Evolutionary conservation across 1,140 invertebrate genomes (phyloP).

Genomic region (Arion vulgaris): DNA sequence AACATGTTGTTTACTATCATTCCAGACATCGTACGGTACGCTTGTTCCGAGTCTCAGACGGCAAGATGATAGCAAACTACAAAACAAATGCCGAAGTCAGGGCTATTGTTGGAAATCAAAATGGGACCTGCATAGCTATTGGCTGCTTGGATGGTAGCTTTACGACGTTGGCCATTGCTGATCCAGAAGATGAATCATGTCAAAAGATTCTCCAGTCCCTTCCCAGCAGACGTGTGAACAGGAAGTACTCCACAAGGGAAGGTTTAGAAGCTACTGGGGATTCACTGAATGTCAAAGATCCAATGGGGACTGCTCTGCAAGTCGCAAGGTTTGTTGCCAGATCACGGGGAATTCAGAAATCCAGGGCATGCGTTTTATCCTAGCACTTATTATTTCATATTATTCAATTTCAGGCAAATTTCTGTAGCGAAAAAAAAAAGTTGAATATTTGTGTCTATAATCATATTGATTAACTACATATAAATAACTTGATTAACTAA

Average conservation of each 20-base stretch:
- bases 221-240: conserved; percentile 52
- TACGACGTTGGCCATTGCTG: conserved; percentile 90
- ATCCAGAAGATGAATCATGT: conserved; percentile 77
- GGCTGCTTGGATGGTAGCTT: conserved; percentile 95
- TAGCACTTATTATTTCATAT: neutral
- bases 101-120: conserved; percentile 85
- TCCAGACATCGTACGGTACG: conserved; percentile 92
- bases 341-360: conserved; percentile 63
- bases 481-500: too few species aligned
- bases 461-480: too few species aligned
- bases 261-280: conserved; percentile 51
- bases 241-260: conserved; percentile 33
- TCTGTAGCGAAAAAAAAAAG: neutral
- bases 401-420: neutral
- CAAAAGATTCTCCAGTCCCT: conserved; percentile 63
- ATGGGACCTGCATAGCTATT: conserved; percentile 85
- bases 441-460: too few species aligned
- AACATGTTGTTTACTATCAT: conserved; percentile 97
- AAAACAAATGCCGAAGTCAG: conserved; percentile 92
- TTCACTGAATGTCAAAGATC: conserved; percentile 51
- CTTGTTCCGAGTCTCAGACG: conserved; percentile 90
- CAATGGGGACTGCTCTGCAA: conserved; percentile 64
- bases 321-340: conserved; percentile 69
- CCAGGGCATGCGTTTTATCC: conserved; percentile 64
- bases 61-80: conserved; percentile 92